phyloP scores from a whole-genome alignment of 2,797 vertebrate species.

The Scleropages formosus region DNA sequence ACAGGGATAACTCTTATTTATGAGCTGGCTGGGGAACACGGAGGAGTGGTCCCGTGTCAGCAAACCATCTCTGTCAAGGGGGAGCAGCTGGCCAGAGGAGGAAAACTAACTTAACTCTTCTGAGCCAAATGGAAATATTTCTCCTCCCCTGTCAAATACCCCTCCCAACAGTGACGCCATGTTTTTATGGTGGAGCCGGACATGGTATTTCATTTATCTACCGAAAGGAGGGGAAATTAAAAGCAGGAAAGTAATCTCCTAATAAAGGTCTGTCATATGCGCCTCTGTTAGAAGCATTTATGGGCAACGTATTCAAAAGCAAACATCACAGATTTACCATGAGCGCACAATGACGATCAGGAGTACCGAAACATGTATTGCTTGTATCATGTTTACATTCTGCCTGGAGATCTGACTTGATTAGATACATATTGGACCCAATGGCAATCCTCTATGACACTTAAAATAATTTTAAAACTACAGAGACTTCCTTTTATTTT shows the following conservation, averaged over 20 bases:
- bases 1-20: conserved; percentile 19
- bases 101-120: conserved; percentile 23
- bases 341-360: no score
- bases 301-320: neutral
- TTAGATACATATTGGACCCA: conserved; percentile 19
- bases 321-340: neutral
- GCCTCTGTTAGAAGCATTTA: neutral
- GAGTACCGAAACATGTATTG: neutral
- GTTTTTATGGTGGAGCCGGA: neutral
- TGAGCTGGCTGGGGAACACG: conserved; percentile 15
- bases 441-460: neutral
- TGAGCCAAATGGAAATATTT: neutral
- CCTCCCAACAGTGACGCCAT: neutral
- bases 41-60: neutral
- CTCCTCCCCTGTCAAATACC: neutral
- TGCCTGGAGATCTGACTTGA: conserved; percentile 10
- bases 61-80: neutral
- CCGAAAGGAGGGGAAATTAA: neutral
- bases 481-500: neutral
- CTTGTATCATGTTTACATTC: neutral
- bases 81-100: neutral
- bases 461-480: neutral
- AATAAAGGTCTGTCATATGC: neutral
- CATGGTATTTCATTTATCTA: neutral
- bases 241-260: neutral